Conservation (phyloP, 2,797 vertebrate species). For the Tinamus major region DNA sequence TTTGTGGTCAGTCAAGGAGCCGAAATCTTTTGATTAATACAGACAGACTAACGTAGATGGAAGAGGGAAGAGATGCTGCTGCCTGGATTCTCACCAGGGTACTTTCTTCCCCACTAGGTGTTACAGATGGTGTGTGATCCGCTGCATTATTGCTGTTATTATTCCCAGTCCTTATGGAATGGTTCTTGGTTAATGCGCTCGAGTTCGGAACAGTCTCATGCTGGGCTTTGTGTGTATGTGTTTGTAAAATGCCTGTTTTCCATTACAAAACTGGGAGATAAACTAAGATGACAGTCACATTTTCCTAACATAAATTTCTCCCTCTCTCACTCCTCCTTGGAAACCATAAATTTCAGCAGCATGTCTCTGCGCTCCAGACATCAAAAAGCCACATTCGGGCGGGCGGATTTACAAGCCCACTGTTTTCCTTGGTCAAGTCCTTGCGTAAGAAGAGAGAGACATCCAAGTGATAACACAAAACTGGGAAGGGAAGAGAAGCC, state of each 20-base stretch:
- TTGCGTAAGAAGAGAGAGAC: neutral
- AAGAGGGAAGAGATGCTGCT: neutral
- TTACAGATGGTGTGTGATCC: neutral
- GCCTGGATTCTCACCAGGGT: neutral
- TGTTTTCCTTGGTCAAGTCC: neutral
- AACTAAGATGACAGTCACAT: conserved; percentile 63
- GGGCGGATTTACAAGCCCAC: neutral
- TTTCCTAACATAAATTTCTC: conserved; percentile 54
- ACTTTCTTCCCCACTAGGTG: neutral
- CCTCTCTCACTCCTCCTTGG: conserved; percentile 9
- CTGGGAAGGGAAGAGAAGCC: neutral
- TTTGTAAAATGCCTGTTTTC: conserved; percentile 68
- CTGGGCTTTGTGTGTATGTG: conserved; percentile 1
- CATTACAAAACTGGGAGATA: conserved; percentile 51
- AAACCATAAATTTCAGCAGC: conserved; percentile 22
- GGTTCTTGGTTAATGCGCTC: neutral
- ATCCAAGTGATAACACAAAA: neutral
- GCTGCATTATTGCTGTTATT: neutral
- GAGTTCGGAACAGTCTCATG: neutral
- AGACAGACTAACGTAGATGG: neutral
- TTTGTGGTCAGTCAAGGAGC: neutral
- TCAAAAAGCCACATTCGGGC: neutral
- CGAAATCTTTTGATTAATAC: neutral
- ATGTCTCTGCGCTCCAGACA: neutral
- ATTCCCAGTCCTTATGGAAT: neutral